phyloP scores from a whole-genome alignment of 2,888 invertebrate genomes.

The Seladonia tumulorum region DNA sequence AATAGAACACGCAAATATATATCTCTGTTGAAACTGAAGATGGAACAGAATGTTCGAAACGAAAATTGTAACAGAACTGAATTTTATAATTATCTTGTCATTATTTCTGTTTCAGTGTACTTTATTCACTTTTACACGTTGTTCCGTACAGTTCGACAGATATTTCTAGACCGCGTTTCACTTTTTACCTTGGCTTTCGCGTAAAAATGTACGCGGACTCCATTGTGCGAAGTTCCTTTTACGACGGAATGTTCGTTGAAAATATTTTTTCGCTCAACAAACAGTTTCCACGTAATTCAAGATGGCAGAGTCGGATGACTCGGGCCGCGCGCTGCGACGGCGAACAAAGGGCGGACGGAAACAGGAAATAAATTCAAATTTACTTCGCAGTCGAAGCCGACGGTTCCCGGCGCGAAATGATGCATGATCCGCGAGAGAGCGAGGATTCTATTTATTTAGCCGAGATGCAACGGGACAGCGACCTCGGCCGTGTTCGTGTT shows the following conservation, averaged over 20 bases:
- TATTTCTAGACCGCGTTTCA: no score
- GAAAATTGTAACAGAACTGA: no score
- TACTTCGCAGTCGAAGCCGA: constrained; percentile 19
- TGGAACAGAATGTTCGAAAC: no score
- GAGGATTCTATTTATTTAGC: constrained; percentile 39
- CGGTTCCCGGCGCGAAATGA: constrained; percentile 34
- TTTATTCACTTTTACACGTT: no score
- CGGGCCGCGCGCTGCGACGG: background rate
- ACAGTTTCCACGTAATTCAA: background rate
- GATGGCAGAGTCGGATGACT: background rate
- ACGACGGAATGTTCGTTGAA: background rate
- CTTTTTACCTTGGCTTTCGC: background rate
- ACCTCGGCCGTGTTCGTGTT: background rate
- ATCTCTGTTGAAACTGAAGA: no score
- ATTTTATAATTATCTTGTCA: no score
- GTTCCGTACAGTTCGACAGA: no score
- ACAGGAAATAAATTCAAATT: constrained; percentile 40
- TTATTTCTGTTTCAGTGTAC: no score
- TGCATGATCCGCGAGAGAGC: constrained; percentile 27
- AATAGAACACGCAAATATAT: no score
- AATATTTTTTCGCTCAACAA: background rate
- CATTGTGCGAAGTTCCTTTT: background rate
- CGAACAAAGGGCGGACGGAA: background rate
- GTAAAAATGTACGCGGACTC: background rate
- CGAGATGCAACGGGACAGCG: background rate